A percentile compares a stretch with the other conserved stretches of the same genome.
These are phyloP conservation scores for Struthidea cinerea DNA, from an alignment of 2,113 vertebrate species.

Conservation along the genomic window DNA sequence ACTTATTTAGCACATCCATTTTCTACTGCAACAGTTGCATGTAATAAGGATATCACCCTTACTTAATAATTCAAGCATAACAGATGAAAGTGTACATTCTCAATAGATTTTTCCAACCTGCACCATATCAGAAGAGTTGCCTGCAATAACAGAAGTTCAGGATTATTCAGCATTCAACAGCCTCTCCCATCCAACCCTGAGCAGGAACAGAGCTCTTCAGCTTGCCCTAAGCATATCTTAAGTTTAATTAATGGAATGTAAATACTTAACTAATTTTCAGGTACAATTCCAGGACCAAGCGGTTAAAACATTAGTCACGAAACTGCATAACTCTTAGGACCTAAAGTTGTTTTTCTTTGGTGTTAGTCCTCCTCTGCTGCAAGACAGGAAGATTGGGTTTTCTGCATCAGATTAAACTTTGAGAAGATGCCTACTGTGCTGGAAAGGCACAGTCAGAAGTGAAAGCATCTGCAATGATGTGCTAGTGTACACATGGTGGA, in stretches of 20 bases:
- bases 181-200: background rate
- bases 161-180: background rate
- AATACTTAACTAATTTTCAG: background rate
- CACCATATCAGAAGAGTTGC: background rate
- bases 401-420: background rate
- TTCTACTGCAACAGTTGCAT: background rate
- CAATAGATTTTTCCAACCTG: background rate
- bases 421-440: background rate
- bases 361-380: background rate
- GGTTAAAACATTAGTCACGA: background rate
- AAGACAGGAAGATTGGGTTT: background rate
- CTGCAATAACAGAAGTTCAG: background rate
- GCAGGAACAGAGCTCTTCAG: background rate
- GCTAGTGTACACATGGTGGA: background rate
- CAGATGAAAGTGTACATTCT: background rate
- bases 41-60: background rate
- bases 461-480: background rate
- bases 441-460: background rate
- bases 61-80: background rate
- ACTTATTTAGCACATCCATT: background rate
- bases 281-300: background rate
- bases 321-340: background rate
- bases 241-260: background rate
- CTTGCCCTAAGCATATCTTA: background rate
- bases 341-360: background rate